Evolutionary conservation across 2,113 vertebrate genomes (phyloP), one percentile per base, ranked within the genome.

Genomic region (Dolichotis patagonum): DNA sequence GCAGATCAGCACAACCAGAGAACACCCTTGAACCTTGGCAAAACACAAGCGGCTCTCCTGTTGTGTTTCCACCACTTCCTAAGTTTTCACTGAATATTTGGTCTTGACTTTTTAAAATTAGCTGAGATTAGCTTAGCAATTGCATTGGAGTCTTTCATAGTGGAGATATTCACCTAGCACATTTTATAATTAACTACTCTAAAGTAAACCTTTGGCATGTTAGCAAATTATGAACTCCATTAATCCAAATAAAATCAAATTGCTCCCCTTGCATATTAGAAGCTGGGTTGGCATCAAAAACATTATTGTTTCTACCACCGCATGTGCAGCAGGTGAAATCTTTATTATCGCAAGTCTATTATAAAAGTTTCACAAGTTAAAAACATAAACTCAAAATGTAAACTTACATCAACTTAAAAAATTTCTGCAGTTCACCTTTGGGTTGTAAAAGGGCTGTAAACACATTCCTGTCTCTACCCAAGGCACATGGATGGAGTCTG

Each of bases 331-430:
- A 98, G 91, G 97, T 96, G 86, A 95, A 97, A 96, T 9, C 22
- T 95, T 96, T 84, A 95, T 52, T 38, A 84, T 88, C 96, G 19
- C 41, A 97, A 97, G 32, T 92, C 91, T 85, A 96, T 94, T 86
- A 95, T 95, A 98, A 97, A 95, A 91, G 83, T 82, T 90, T 35
- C 62, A 88, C 62, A 98, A 97, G 94, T 63, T 82, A 97, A 97
- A 96, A 97, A 93, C 94, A 97, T 96, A 95, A 96, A 94, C 58
- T 82, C 52, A 92, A 93, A 97, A 95, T 93, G 92, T 96, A 91
- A 97, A 97, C 65, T 93, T 92, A 77, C n/a, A 94, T 93, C 95
- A 96, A 93, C 69, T 90, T 93, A 85, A 41, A 97, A 88, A 73
- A 96, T 96, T 90, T 77, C 89, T 86, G 96, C 6, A 93, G 35